Evolutionary conservation across 2,888 invertebrate genomes (phyloP), one percentile per base, ranked within the genome.

Genomic region (Biston stratarius): DNA sequence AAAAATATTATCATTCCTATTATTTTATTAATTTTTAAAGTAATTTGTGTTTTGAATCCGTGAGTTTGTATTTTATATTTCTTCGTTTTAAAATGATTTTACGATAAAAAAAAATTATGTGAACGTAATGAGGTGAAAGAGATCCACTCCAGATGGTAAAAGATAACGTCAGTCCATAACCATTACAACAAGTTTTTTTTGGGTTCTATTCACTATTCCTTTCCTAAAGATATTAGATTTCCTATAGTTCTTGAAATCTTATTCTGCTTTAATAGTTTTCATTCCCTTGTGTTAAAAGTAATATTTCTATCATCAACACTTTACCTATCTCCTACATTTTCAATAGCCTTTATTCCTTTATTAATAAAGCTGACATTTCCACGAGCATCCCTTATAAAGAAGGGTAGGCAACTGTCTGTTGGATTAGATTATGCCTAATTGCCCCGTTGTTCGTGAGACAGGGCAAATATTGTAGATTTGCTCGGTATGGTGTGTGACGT

Each of bases 401-500:
- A 76, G 77, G 79, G 75, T 73, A 57, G 55, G 45, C 44, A 15
- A 24, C 58, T 69, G 75, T 71, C 72, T 49, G 63, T 48, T 69
- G 69, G 69, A 73, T 74, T 73, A 62, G 42, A 65, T 81, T 75
- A 78, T 83, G 86, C 80, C 78, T 86, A 87, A 87, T 89, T 88
- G 89, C 82, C 77, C 79, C 63, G 74, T 73, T 77, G 76, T 87
- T 87, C 80, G 83, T 84, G 85, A 83, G 89, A 86, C 85, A 80
- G 81, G 76, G 66, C 73, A 74, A 76, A 75, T 74, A 79, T 75
- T 74, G 79, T 76, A 79, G 88, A 87, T 86, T 80, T 84, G 74
- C 73, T 73, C 76, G 70, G 76, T 74, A 71, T 78, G 75, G 81
- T 76, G 74, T 80, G 78, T 83, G 83, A 83, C 79, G 79, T 89